Evolutionary conservation across 1,140 invertebrate species (phyloP), one percentile per base, ranked within the genome.

Genomic region (Drosophila mayri): DNA sequence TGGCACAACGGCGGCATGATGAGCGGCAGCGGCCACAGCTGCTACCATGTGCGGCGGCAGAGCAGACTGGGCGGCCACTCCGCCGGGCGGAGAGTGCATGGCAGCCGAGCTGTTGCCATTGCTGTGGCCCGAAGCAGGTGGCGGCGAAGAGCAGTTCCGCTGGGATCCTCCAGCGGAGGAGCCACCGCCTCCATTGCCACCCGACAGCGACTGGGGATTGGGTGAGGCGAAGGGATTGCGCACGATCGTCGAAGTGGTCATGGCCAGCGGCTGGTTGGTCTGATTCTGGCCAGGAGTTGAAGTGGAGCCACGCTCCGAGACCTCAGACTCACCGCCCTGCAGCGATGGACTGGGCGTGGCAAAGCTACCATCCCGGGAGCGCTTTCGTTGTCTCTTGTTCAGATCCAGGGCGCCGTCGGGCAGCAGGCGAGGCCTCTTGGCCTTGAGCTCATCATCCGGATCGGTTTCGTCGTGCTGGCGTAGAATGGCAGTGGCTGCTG

Each of bases 311-410:
- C 49, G 47, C 38, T 32, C 49, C 25, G 65, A 20, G 58, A 74
- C 1, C 44, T 73, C 70, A 0, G 81, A 76, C 12, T 81, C 87
- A 0, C 43, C 44, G 14, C 80, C 80, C 65, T 92, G 93, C 91
- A 93, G 85, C 81, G 94, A 91, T 93, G 93, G 93, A 93, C 91
- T 93, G 91, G 88, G 93, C 72, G 78, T 93, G 87, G 76, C 93
- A 92, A 75, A 93, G 93, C 47, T 90, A 70, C 91, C 93, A 32
- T 92, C 91, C 6, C 84, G 49, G 9, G 91, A 92, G 22, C 91
- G 81, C 35, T 92, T 92, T 20, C 91, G 66, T 63, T 91, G 87
- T 0, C 84, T 76, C 64, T 80, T 88, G 38, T 91, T 92, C 9
- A 90, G 58, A 67, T 90, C 82, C 28, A 91, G 11, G 25, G 78